phyloP scores from a whole-genome alignment of 1,140 invertebrate genomes.

The Pseudomyrmex flavicornis region DNA sequence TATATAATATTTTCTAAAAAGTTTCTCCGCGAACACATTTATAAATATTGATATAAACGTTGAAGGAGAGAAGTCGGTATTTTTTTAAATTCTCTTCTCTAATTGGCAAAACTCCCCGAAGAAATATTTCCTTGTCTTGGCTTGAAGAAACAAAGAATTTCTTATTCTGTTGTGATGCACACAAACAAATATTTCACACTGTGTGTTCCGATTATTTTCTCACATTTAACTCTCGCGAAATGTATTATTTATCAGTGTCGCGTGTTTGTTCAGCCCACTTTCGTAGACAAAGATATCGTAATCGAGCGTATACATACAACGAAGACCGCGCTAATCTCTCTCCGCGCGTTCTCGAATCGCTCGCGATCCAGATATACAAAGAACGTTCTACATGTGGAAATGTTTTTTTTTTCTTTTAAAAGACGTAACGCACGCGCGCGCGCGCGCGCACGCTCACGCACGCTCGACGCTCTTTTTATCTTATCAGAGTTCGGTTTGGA shows the following conservation, averaged over 20 bases:
- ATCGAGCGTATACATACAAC: neutral
- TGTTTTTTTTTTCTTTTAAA: constrained; percentile 25
- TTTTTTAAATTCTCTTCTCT: no score
- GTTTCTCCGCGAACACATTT: neutral
- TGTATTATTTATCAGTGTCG: neutral
- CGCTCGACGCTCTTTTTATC: constrained; percentile 7
- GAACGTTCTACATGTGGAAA: constrained; percentile 12
- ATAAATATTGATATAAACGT: neutral
- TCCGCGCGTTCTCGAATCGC: constrained; percentile 15
- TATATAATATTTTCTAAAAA: neutral
- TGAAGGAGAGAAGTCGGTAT: neutral
- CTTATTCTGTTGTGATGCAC: neutral
- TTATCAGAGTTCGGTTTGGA: constrained; percentile 49
- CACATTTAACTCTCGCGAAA: neutral
- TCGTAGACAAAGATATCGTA: constrained; percentile 9
- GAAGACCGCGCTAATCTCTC: constrained; percentile 11
- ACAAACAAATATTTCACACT: neutral
- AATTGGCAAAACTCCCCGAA: no score
- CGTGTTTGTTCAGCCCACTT: neutral
- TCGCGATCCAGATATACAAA: constrained; percentile 26
- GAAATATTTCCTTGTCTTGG: no score
- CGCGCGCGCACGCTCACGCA: neutral
- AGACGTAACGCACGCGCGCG: neutral
- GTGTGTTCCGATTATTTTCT: neutral
- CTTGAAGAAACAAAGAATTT: neutral